Percentiles rank a stretch among this genome's conserved stretches.
These are phyloP conservation scores for Apistogramma diplotaenia DNA, from an alignment of 2,113 vertebrate genomes.

Conservation along the genomic window DNA sequence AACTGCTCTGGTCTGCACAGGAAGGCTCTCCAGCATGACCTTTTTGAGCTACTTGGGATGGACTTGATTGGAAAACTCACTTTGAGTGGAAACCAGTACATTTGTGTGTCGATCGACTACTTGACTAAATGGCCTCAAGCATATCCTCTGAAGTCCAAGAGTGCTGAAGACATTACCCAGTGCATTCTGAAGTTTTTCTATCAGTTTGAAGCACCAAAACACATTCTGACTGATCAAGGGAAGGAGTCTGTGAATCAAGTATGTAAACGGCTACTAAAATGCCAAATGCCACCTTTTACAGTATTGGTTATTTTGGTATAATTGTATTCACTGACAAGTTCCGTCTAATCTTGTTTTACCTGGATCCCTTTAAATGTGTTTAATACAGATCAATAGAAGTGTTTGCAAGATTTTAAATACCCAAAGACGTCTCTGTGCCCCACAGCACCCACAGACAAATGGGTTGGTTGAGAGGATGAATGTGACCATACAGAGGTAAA, in stretches of 20 bases:
- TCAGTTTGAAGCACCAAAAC: background rate
- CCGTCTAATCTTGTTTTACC: background rate
- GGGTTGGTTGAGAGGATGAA: background rate
- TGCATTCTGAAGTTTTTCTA: background rate
- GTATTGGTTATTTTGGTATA: background rate
- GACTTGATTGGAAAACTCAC: background rate
- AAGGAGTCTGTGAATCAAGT: background rate
- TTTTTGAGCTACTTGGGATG: background rate
- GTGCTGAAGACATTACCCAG: rapidly evolving
- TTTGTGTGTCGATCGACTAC: background rate
- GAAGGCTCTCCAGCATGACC: no score
- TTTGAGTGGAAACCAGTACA: background rate
- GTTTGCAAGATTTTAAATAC: background rate
- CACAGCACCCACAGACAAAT: background rate
- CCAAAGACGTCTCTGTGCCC: background rate
- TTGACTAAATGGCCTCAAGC: background rate
- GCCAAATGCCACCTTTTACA: background rate
- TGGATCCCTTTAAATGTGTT: rapidly evolving
- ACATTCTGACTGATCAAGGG: background rate
- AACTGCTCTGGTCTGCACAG: no score
- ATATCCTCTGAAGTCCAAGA: background rate
- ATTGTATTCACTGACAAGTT: background rate
- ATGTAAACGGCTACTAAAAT: background rate
- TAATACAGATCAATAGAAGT: background rate
- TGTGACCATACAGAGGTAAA: background rate